Conservation (phyloP, 2,797 vertebrate species). For the Buceros bicornis region DNA sequence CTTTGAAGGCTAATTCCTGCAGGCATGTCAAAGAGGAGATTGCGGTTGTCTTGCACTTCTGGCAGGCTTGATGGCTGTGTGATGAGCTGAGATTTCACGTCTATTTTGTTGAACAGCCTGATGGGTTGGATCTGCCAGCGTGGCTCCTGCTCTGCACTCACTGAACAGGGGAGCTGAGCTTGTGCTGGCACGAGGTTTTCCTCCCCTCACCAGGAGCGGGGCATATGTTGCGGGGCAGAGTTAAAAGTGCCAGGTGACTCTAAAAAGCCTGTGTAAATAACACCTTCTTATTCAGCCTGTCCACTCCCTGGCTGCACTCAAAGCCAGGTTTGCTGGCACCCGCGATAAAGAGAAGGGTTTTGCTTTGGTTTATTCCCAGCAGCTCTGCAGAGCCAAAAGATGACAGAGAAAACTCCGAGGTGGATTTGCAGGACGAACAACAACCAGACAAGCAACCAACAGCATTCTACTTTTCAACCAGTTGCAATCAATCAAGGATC, state of each 20-base stretch:
- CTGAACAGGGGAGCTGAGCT: background rate
- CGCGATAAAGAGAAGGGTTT: background rate
- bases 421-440: background rate
- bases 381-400: background rate
- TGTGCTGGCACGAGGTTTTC: background rate
- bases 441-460: background rate
- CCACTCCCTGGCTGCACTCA: background rate
- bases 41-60: background rate
- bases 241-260: background rate
- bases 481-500: background rate
- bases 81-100: background rate
- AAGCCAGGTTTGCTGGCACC: background rate
- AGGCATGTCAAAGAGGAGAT: background rate
- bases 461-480: background rate
- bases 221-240: background rate
- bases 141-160: background rate
- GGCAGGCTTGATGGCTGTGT: background rate
- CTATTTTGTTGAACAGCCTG: background rate
- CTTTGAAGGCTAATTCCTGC: conserved; percentile 5
- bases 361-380: background rate
- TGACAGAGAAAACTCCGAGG: background rate
- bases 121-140: background rate
- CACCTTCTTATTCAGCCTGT: background rate
- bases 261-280: background rate
- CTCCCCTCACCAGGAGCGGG: background rate